Evolutionary conservation across 2,797 vertebrate species (phyloP), one percentile per base, ranked within the genome.

Genomic region (Botia kubotai): DNA sequence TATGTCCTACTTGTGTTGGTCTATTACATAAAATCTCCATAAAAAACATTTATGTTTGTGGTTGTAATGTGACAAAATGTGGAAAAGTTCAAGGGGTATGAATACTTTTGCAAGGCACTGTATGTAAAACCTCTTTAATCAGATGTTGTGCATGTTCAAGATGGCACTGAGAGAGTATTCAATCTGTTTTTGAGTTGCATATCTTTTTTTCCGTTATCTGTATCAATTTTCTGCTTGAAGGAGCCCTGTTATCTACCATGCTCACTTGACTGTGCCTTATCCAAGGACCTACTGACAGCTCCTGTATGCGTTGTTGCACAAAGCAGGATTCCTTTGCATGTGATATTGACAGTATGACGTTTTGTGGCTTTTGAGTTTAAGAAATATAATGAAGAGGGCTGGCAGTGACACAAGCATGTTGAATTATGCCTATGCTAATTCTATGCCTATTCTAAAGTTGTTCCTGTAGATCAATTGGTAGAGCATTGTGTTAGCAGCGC

Each of bases 201-300:
- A 48, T 50, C 11, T 78, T 16, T 77, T 65, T 52, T 78, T 57
- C 69, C 60, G 71, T 72, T 72, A 39, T 53, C 77, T 63, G 13
- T 65, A 66, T 55, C 14, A 43, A 79, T 79, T 72, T 79, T 79
- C 69, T 72, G 77, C 69, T 72, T 65, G 77, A 79, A 72, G 12
- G 39, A 70, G 75, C 52, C 48, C 65, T 53, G 39, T 80, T 68
- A 81, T 81, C 48, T 29, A 75, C 14, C 55, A 60, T 81, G 72
- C 66, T 69, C 26, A 75, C 72, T 70, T 75, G 65, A 79, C 68
- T 0, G 14, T 29, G 69, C 36, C 77, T 72, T 53, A 70, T 70
- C 67, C 53, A 82, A 76, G 21, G 73, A 39, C 63, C 17, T 43
- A 53, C 72, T 33, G 46, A 63, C 26, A 76, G 66, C 73, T 63